Evolutionary conservation across 1,140 invertebrate genomes (phyloP).

Genomic region (Nautilus pompilius): DNA sequence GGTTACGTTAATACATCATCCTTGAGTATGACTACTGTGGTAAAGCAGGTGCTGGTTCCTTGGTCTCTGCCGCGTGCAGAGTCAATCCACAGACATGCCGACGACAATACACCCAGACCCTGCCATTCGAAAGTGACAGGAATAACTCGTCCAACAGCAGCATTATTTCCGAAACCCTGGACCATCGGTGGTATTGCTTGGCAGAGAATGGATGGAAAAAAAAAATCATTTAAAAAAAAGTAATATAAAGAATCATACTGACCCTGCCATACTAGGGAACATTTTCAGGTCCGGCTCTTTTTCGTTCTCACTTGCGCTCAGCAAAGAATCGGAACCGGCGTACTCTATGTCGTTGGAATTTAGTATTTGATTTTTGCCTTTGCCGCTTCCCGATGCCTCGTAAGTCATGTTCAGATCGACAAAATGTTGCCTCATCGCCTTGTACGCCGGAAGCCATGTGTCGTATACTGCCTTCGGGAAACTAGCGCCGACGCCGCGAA

Average conservation of each 20-base stretch:
- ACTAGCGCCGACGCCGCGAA: constrained; percentile 17
- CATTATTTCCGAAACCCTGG: background rate
- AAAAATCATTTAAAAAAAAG: background rate
- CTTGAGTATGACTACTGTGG: too few species aligned
- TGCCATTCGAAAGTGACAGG: background rate
- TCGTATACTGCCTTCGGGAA: constrained; percentile 20
- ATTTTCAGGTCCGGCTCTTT: constrained; percentile 24
- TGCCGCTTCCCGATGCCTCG: constrained; percentile 22
- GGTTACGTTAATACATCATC: too few species aligned
- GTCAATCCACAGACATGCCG: background rate
- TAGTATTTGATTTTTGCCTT: constrained; percentile 18
- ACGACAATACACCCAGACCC: background rate
- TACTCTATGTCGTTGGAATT: constrained; percentile 17
- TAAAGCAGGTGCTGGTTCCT: too few species aligned
- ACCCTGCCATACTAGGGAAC: constrained; percentile 38
- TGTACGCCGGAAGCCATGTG: constrained; percentile 14
- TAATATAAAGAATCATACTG: constrained; percentile 2
- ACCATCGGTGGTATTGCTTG: background rate
- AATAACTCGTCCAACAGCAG: background rate
- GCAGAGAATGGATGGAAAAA: background rate
- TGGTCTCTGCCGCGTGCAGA: background rate
- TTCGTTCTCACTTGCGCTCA: constrained; percentile 4
- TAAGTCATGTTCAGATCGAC: constrained; percentile 21
- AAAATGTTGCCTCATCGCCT: background rate
- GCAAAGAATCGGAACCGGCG: constrained; percentile 27